phyloP scores from a whole-genome alignment of 53 echinoderm and acorn worm genomes.

The Mesocentrotus franciscanus region DNA sequence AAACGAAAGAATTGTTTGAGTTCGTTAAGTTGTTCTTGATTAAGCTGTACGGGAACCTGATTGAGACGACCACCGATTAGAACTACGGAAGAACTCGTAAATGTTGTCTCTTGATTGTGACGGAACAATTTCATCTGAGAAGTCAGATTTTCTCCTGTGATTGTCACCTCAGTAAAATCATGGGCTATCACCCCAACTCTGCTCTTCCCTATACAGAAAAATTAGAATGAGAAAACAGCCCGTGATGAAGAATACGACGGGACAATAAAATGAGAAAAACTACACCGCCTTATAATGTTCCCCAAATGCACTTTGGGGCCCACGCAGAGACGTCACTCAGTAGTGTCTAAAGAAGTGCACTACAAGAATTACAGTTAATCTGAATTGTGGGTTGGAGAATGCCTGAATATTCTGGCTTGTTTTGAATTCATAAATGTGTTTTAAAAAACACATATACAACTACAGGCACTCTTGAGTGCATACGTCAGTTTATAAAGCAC shows the following conservation, averaged over 20 bases:
- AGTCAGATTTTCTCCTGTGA: not conserved
- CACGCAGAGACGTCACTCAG: too few relatives aligned
- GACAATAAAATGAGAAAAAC: not conserved
- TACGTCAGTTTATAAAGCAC: too few relatives aligned
- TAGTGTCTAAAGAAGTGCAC: too few relatives aligned
- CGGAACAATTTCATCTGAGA: not conserved
- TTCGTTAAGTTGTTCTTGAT: not conserved
- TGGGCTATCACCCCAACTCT: conserved; percentile 16
- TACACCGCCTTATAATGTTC: too few relatives aligned
- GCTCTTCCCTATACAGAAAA: not conserved
- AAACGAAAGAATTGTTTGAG: not conserved
- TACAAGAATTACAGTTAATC: too few relatives aligned
- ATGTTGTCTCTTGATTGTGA: not conserved
- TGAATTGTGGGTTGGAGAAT: too few relatives aligned
- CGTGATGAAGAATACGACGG: not conserved
- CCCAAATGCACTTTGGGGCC: too few relatives aligned
- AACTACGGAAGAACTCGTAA: not conserved
- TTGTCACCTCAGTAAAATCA: not conserved
- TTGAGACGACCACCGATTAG: not conserved
- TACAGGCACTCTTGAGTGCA: too few relatives aligned
- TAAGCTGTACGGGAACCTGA: not conserved
- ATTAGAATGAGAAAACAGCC: not conserved
- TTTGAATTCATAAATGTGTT: too few relatives aligned
- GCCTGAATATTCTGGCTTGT: too few relatives aligned
- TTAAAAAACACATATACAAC: too few relatives aligned